phyloP scores from a whole-genome alignment of 2,888 invertebrate species.

The Mesorhabditis sp. region DNA sequence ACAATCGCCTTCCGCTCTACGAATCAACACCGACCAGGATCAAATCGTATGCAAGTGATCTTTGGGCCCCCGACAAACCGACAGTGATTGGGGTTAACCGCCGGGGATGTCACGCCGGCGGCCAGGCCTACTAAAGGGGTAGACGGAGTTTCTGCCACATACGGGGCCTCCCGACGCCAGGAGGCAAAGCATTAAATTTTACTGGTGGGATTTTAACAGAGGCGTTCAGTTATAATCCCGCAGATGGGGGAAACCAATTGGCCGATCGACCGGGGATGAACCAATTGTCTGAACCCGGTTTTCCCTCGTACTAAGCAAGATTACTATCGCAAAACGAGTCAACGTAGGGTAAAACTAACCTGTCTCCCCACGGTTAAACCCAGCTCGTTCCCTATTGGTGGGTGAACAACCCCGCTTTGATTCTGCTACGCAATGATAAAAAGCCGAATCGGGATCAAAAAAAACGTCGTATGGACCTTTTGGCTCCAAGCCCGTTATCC shows the following conservation, averaged over 20 bases:
- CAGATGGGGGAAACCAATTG: constrained; percentile 71
- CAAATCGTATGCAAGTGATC: constrained; percentile 69
- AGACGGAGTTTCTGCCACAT: constrained; percentile 18
- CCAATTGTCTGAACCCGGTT: constrained; percentile 69
- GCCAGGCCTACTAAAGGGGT: constrained; percentile 23
- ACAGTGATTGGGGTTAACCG: constrained; percentile 24
- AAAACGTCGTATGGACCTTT: constrained; percentile 60
- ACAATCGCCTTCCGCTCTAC: constrained; percentile 65
- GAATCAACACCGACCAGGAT: constrained; percentile 66
- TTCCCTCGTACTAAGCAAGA: too few species aligned
- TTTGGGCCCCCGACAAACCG: constrained; percentile 64
- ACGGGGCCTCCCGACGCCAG: constrained; percentile 24
- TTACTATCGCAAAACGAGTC: too few species aligned
- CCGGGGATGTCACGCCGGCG: constrained; percentile 12
- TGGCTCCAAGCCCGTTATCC: constrained; percentile 66
- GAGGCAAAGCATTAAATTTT: constrained; percentile 54
- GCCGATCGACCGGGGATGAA: constrained; percentile 68
- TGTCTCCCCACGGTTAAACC: too few species aligned
- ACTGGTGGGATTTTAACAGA: constrained; percentile 68
- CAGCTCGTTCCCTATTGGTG: constrained; percentile 70
- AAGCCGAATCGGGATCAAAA: constrained; percentile 69
- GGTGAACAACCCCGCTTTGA: constrained; percentile 74
- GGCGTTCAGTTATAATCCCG: constrained; percentile 65
- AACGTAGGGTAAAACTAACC: too few species aligned
- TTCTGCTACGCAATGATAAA: constrained; percentile 74